Percentiles rank a stretch among this genome's conserved stretches.
phyloP scores from a whole-genome alignment of 2,797 vertebrate genomes.

The Sebastes umbrosus region DNA sequence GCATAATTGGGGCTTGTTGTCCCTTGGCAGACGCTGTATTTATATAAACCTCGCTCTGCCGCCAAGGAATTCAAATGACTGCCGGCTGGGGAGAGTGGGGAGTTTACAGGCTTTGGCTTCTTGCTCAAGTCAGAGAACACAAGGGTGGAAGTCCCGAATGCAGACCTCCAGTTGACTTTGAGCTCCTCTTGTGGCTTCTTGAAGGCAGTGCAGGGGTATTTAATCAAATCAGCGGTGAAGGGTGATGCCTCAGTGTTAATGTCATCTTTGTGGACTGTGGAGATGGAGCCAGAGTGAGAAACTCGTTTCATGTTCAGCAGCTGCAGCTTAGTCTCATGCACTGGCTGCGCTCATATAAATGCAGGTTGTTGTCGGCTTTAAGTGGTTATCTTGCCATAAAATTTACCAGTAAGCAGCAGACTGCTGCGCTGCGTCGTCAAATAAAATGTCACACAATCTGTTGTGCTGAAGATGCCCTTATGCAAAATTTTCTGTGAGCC shows the following conservation, averaged over 20 bases:
- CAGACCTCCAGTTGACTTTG: conserved; percentile 91
- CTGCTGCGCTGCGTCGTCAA: conserved; percentile 10
- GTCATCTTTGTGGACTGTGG: conserved; percentile 74
- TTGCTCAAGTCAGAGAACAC: conserved; percentile 87
- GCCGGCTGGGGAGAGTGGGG: conserved; percentile 58
- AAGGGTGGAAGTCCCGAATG: conserved; percentile 90
- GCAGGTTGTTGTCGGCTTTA: conserved; percentile 49
- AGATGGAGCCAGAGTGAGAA: conserved; percentile 52
- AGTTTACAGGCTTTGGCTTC: conserved; percentile 65
- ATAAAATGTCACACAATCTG: conserved; percentile 42
- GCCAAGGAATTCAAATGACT: conserved; percentile 77
- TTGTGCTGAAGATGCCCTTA: conserved; percentile 25
- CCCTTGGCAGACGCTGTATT: conserved; percentile 72
- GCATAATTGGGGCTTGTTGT: conserved; percentile 79
- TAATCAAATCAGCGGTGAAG: conserved; percentile 81
- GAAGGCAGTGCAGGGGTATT: conserved; percentile 90
- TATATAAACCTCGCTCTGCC: conserved; percentile 63
- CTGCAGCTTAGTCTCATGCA: conserved; percentile 45
- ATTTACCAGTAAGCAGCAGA: conserved; percentile 35
- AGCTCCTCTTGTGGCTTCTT: conserved; percentile 85
- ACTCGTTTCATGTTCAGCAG: conserved; percentile 57
- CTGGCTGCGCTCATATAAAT: conserved; percentile 45
- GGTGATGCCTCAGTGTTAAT: conserved; percentile 61
- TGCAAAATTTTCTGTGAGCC: conserved; percentile 10
- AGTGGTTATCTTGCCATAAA: conserved; percentile 50